Percentiles rank a stretch among this genome's conserved stretches.
These are phyloP conservation scores for Oreotrochilus melanogaster DNA, from an alignment of 2,113 vertebrate species.

Conservation along the genomic window DNA sequence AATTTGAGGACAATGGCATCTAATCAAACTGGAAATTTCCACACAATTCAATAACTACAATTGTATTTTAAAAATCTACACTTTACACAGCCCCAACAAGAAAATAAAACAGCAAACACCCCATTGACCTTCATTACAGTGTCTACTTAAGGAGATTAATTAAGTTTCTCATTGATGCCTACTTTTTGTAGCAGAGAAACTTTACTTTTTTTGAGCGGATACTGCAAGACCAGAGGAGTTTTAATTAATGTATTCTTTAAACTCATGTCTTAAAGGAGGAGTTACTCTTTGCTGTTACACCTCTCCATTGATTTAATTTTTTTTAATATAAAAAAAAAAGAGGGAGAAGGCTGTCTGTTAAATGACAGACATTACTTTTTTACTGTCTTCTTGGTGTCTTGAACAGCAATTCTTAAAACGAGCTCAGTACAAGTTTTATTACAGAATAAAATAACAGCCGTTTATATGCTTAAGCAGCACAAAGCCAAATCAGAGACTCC, in stretches of 20 bases:
- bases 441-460: not conserved
- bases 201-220: not conserved
- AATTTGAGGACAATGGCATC: not conserved
- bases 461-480: not conserved
- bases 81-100: not conserved
- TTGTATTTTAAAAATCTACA: not conserved
- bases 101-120: not conserved
- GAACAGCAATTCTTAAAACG: not conserved
- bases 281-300: not conserved
- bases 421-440: not conserved
- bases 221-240: not conserved
- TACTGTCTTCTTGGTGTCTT: not conserved
- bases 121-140: not conserved
- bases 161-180: not conserved
- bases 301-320: not conserved
- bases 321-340: not conserved
- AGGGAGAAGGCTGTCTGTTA: not conserved
- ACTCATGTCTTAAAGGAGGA: not conserved
- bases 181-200: not conserved
- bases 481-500: not conserved
- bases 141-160: not conserved
- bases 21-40: not conserved
- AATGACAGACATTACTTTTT: not conserved
- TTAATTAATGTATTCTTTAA: not conserved
- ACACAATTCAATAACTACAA: not conserved